Evolutionary conservation across 2,888 invertebrate species (phyloP), one percentile per base, ranked within the genome.

Genomic region (Athrips mouffetella): DNA sequence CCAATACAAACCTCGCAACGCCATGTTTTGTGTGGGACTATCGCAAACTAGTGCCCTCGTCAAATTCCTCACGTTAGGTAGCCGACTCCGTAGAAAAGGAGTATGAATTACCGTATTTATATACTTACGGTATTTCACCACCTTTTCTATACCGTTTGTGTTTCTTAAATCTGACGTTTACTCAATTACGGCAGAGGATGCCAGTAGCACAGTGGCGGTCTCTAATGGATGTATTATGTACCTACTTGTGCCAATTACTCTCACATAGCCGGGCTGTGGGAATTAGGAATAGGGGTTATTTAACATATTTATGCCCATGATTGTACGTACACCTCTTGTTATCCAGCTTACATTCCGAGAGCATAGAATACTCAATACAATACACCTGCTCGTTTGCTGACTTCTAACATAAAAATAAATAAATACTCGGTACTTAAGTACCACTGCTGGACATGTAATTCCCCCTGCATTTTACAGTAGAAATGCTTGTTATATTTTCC

Each of bases 221-320:
- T 48, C 52, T 53, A 57, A 58, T 55, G 54, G 60, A 60, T 52
- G 60, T 59, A 62, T 67, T 70, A 67, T 45, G n/a, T 45, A 45
- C 31, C 45, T 42, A 33, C 45, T 45, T 45, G 45, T 15, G 50
- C 50, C 67, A 60, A 65, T 69, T 66, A 69, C 57, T 53, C 53
- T 52, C 55, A 57, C 52, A 51, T 46, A 45, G 50, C 48, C 53
- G 53, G 69, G 67, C 76, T 80, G 80, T 81, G 80, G 73, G 80
- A 80, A 79, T 57, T 59, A 59, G 68, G 55, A 60, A 62, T 62
- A 52, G 55, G 59, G 59, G 55, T 63, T 59, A 45, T 48, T 50
- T 55, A 56, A 53, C 55, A 58, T 63, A 63, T 63, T 62, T 59
- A 56, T 60, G 58, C 51, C 54, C 54, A 37, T 30, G 40, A 46